Conservation (phyloP, 2,113 vertebrate genomes). For the Xyliphius kryptos region DNA sequence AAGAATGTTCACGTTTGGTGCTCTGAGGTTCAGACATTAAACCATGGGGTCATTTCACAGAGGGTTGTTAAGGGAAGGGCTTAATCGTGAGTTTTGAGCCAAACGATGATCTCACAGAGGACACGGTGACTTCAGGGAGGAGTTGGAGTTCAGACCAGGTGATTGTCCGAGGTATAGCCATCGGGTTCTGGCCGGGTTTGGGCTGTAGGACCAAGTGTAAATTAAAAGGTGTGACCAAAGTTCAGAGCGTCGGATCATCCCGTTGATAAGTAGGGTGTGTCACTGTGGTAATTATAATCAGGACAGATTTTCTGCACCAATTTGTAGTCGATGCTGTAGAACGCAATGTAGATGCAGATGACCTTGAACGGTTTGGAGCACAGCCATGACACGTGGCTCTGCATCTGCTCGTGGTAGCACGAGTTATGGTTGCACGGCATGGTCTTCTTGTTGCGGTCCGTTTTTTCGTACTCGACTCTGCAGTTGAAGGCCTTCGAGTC, state of each 20-base stretch:
- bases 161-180: too few species aligned
- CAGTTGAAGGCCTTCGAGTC: conserved; percentile 98
- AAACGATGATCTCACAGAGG: too few species aligned
- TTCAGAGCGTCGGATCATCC: conserved; percentile 64
- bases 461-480: conserved; percentile 98
- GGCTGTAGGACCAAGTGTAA: too few species aligned
- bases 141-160: too few species aligned
- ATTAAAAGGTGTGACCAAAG: too few species aligned
- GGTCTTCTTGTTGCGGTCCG: conserved; percentile 96
- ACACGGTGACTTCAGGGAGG: too few species aligned
- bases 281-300: conserved; percentile 98
- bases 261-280: conserved; percentile 92
- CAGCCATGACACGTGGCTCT: conserved; percentile 98
- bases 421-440: conserved; percentile 87
- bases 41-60: too few species aligned
- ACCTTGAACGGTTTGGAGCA: conserved; percentile 98
- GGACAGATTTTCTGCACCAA: conserved; percentile 98
- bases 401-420: conserved; percentile 97
- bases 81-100: too few species aligned
- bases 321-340: conserved; percentile 99
- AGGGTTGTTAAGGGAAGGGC: too few species aligned
- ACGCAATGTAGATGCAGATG: conserved; percentile 98
- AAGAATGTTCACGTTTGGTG: too few species aligned
- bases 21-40: too few species aligned
- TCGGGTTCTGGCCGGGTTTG: too few species aligned